phyloP scores from a whole-genome alignment of 1,140 invertebrate species.

The Drosophila saltans region DNA sequence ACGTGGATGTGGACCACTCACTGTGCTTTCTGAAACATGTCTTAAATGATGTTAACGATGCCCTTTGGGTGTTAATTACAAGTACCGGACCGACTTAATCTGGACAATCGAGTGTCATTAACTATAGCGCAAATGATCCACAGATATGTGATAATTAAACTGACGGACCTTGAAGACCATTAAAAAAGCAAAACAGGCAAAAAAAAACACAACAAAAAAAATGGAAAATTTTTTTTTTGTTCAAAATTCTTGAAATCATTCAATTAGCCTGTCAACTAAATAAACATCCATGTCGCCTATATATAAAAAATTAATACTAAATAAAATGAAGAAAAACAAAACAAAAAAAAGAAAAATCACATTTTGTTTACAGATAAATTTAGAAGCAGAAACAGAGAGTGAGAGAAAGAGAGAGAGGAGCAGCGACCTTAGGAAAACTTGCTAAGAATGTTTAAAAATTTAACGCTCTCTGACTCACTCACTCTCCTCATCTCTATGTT shows the following conservation, averaged over 20 bases:
- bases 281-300: constrained; percentile 45
- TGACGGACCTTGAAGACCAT: constrained; percentile 54
- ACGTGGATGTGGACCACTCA: constrained; percentile 43
- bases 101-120: constrained; percentile 77
- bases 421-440: constrained; percentile 50
- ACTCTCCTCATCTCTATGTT: constrained; percentile 19
- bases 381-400: constrained; percentile 40
- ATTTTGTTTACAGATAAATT: constrained; percentile 70
- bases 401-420: constrained; percentile 9
- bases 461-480: constrained; percentile 14
- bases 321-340: constrained; percentile 12
- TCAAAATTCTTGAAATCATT: constrained; percentile 51
- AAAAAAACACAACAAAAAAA: constrained; percentile 13
- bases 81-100: constrained; percentile 64
- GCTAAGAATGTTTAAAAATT: constrained; percentile 25
- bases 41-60: constrained; percentile 80
- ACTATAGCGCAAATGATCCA: constrained; percentile 66
- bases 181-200: constrained; percentile 10
- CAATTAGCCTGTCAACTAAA: constrained; percentile 63
- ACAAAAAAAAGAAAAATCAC: constrained; percentile 12
- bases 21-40: constrained; percentile 50
- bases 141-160: constrained; percentile 71
- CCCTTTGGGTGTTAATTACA: constrained; percentile 80
- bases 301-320: constrained; percentile 11
- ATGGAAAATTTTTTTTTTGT: constrained; percentile 38